Conservation (phyloP, 2,113 vertebrate species). For the Triplophysa rosa region DNA sequence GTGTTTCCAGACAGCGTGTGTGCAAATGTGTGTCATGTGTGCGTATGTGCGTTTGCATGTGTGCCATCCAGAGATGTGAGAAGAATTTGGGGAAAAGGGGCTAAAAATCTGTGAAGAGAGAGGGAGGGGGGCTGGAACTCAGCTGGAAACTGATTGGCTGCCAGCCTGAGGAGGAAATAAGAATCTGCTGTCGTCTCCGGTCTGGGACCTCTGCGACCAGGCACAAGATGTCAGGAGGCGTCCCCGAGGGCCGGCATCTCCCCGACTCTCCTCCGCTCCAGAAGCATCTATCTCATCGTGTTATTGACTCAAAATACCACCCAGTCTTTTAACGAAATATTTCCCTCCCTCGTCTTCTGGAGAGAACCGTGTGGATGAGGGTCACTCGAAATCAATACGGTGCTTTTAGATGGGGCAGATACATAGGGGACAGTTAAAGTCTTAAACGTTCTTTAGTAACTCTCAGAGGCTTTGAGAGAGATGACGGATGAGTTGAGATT, state of each 20-base stretch:
- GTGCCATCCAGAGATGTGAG: slow-evolving; percentile 51
- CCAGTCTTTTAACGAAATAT: slow-evolving; percentile 19
- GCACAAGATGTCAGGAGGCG: slow-evolving; percentile 52
- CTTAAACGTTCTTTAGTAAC: slow-evolving; percentile 77
- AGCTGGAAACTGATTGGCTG: slow-evolving; percentile 78
- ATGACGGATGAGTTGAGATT: background rate
- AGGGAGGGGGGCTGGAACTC: slow-evolving; percentile 60
- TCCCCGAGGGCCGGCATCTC: slow-evolving; percentile 76
- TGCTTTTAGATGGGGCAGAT: slow-evolving; percentile 89
- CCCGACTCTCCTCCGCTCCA: slow-evolving; percentile 71
- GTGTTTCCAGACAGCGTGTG: background rate
- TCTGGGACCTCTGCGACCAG: slow-evolving; percentile 63
- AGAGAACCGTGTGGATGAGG: slow-evolving; percentile 81
- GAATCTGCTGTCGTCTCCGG: slow-evolving; percentile 65
- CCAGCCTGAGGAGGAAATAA: slow-evolving; percentile 71
- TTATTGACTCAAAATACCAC: slow-evolving; percentile 53
- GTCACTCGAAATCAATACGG: slow-evolving; percentile 90
- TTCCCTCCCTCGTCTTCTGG: background rate
- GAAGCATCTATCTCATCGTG: slow-evolving; percentile 80
- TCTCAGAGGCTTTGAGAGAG: slow-evolving; percentile 68
- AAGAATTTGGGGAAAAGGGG: slow-evolving; percentile 77
- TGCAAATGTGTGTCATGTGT: slow-evolving; percentile 34
- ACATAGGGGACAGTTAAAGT: slow-evolving; percentile 78
- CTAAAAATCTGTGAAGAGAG: slow-evolving; percentile 75
- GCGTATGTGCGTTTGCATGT: slow-evolving; percentile 45